These are phyloP conservation scores for Oscarella lobularis DNA, from an alignment of 37 sponge, comb jelly and placozoan genomes.

Conservation along the genomic window DNA sequence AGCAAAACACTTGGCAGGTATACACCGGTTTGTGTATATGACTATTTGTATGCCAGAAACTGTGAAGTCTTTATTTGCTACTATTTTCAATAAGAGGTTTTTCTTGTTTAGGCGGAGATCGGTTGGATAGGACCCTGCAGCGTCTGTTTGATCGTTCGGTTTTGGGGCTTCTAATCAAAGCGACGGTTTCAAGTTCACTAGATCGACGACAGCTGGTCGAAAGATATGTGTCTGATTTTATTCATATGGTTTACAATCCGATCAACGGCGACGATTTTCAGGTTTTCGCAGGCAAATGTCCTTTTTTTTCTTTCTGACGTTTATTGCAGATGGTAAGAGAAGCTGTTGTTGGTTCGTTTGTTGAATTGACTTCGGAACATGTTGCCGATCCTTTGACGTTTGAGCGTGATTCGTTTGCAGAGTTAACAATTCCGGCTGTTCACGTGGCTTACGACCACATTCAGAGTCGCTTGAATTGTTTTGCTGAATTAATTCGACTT, in stretches of 20 bases:
- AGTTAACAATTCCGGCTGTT: conserved; percentile 21
- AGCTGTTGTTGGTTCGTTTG: neutral
- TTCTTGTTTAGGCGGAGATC: too few relatives aligned
- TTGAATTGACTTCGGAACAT: neutral
- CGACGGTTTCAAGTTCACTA: too few relatives aligned
- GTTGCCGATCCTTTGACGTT: neutral
- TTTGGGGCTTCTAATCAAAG: too few relatives aligned
- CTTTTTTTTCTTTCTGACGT: too few relatives aligned
- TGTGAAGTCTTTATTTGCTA: too few relatives aligned
- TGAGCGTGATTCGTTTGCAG: neutral
- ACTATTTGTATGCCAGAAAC: too few relatives aligned
- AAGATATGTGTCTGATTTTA: neutral
- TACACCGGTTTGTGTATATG: too few relatives aligned
- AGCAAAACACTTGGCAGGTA: neutral
- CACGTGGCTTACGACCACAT: conserved; percentile 25
- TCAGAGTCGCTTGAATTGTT: conserved; percentile 23
- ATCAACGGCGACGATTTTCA: neutral
- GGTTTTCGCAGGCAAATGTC: too few relatives aligned
- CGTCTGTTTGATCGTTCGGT: neutral
- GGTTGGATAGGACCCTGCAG: neutral
- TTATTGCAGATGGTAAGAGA: too few relatives aligned
- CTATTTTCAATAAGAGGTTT: too few relatives aligned
- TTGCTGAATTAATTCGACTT: conserved; percentile 19
- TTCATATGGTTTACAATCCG: neutral
- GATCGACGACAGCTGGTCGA: neutral